These are phyloP conservation scores for Catharus minimus DNA, from an alignment of 2,113 vertebrate genomes.

Conservation along the genomic window DNA sequence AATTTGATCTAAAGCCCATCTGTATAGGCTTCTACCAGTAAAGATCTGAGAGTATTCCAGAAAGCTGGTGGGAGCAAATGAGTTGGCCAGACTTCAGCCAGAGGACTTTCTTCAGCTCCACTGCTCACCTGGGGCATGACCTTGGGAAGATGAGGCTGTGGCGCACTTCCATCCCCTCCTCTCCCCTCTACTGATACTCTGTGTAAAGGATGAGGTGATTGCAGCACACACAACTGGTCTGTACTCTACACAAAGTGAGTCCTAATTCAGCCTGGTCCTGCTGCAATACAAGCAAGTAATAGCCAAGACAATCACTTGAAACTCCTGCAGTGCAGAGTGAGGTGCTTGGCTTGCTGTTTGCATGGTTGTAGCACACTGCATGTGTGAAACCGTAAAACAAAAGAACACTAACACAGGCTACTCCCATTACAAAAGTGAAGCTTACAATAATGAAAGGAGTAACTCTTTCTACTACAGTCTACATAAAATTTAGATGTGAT, in stretches of 20 bases:
- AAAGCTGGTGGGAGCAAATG: background rate
- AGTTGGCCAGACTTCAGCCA: background rate
- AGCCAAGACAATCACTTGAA: background rate
- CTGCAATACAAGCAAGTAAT: background rate
- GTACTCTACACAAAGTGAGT: background rate
- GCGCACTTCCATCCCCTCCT: background rate
- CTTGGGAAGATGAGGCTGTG: background rate
- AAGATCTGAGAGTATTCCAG: background rate
- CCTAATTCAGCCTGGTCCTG: background rate
- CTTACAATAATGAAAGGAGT: background rate
- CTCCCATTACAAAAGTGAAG: background rate
- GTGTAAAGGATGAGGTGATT: background rate
- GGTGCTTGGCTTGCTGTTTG: background rate
- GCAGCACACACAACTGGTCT: background rate
- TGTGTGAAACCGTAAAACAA: accelerated
- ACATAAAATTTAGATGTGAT: background rate
- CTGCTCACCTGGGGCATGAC: background rate
- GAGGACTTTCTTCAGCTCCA: background rate
- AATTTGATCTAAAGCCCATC: background rate
- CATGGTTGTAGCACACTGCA: background rate
- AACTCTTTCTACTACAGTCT: background rate
- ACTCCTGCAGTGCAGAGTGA: background rate
- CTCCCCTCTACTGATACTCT: background rate
- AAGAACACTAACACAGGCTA: background rate
- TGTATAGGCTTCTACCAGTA: background rate